A percentile compares a stretch with the other conserved stretches of the same genome.
Conservation (phyloP, 2,113 vertebrate genomes). For the Lampris megalopsis region DNA sequence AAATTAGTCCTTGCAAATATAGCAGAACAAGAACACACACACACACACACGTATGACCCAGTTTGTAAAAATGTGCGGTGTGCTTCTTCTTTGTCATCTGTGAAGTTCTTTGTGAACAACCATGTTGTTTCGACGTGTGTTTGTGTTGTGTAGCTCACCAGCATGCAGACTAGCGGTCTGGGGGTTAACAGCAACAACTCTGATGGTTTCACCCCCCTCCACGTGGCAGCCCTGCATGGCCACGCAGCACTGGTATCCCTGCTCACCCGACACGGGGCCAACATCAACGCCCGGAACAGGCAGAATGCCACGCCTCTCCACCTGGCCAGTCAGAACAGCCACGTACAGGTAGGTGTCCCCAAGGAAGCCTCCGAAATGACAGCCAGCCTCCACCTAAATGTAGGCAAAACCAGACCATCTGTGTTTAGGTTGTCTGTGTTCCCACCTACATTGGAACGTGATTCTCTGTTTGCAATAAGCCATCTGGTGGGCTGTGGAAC, state of each 20-base stretch:
- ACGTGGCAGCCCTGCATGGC: constrained; percentile 90
- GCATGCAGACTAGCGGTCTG: constrained; percentile 80
- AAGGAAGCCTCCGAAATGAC: not conserved
- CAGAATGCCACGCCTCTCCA: constrained; percentile 89
- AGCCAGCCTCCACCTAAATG: too few relatives aligned
- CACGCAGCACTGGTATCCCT: constrained; percentile 80
- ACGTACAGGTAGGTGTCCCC: constrained; percentile 82
- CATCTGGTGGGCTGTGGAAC: too few relatives aligned
- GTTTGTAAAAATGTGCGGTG: too few relatives aligned
- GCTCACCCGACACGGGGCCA: constrained; percentile 87
- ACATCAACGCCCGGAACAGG: constrained; percentile 77
- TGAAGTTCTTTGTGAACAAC: not conserved
- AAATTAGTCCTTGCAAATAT: too few relatives aligned
- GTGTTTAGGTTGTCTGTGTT: too few relatives aligned
- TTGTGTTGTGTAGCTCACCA: constrained; percentile 63
- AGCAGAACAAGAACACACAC: not conserved
- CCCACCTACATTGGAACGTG: too few relatives aligned
- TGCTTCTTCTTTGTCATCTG: not conserved
- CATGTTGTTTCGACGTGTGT: not conserved
- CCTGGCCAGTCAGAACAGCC: constrained; percentile 91
- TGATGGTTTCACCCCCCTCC: constrained; percentile 87
- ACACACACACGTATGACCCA: too few relatives aligned
- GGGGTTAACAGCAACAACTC: constrained; percentile 86
- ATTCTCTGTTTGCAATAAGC: too few relatives aligned
- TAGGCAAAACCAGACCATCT: too few relatives aligned